phyloP scores from a whole-genome alignment of 2,888 invertebrate genomes.

The Rhaphigaster nebulosa region DNA sequence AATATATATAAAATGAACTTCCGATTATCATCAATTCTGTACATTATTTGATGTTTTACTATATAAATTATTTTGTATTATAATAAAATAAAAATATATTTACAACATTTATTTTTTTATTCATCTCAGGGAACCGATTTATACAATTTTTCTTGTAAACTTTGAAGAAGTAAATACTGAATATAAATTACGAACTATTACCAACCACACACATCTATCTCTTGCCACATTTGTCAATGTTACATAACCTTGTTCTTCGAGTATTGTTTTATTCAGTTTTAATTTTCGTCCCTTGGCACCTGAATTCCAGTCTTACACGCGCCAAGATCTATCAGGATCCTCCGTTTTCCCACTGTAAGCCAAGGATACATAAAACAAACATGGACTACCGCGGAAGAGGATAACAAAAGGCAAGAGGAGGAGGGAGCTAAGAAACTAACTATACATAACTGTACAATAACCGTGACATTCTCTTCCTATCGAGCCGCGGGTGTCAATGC shows the following conservation, averaged over 20 bases:
- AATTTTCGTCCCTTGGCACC: too few species aligned
- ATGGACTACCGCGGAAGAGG: neutral
- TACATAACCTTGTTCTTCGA: neutral
- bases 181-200: neutral
- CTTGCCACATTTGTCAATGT: too few species aligned
- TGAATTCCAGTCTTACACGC: neutral
- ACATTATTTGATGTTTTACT: too few species aligned
- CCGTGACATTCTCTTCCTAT: constrained; percentile 38
- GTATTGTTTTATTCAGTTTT: too few species aligned
- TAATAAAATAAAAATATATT: too few species aligned
- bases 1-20: too few species aligned
- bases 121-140: too few species aligned
- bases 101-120: too few species aligned
- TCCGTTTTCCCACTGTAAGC: neutral
- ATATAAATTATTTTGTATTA: too few species aligned
- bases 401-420: neutral
- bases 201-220: neutral
- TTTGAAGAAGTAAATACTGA: too few species aligned
- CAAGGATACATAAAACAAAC: neutral
- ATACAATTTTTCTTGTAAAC: too few species aligned
- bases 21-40: too few species aligned
- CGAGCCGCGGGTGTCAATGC: constrained; percentile 29
- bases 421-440: constrained; percentile 8
- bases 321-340: neutral
- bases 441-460: constrained; percentile 46